A percentile compares a stretch with the other conserved stretches of the same genome.
phyloP scores from a whole-genome alignment of 2,113 vertebrate genomes.

The Tetraodon nigroviridis region DNA sequence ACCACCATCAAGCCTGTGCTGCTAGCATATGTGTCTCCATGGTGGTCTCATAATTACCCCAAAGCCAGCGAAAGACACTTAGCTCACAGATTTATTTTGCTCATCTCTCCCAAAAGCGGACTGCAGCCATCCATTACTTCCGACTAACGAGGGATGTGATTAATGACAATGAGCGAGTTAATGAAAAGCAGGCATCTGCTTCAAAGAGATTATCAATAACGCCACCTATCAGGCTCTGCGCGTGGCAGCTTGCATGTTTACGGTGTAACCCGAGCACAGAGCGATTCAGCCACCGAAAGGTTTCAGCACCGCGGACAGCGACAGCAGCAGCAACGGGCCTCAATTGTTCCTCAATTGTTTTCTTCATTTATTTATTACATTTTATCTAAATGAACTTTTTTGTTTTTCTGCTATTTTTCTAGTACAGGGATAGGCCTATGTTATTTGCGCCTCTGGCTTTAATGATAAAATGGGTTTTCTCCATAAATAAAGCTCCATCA shows the following conservation, averaged over 20 bases:
- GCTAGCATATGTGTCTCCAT: not conserved
- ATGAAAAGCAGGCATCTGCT: no score
- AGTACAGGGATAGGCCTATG: not conserved
- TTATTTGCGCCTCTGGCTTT: no score
- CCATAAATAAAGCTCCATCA: not conserved
- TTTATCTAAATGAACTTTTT: not conserved
- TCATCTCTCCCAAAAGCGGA: not conserved
- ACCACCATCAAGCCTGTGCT: no score
- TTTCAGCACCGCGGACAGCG: constrained; percentile 25
- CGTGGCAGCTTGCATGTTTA: not conserved
- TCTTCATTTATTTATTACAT: constrained; percentile 8
- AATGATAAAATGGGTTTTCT: no score
- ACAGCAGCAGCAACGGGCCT: not conserved
- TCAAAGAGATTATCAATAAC: not conserved
- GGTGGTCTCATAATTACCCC: not conserved
- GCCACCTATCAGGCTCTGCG: not conserved
- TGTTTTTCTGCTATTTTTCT: constrained; percentile 1
- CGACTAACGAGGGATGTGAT: constrained; percentile 1
- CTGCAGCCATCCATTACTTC: not conserved
- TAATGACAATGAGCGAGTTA: not conserved
- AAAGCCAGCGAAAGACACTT: constrained; percentile 1
- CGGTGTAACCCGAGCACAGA: no score
- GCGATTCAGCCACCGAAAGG: not conserved
- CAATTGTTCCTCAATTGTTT: not conserved
- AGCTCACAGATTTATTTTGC: constrained; percentile 4